A percentile compares a stretch with the other conserved stretches of the same genome.
phyloP scores from a whole-genome alignment of 2,113 vertebrate genomes.

The Nothoprocta perdicaria region DNA sequence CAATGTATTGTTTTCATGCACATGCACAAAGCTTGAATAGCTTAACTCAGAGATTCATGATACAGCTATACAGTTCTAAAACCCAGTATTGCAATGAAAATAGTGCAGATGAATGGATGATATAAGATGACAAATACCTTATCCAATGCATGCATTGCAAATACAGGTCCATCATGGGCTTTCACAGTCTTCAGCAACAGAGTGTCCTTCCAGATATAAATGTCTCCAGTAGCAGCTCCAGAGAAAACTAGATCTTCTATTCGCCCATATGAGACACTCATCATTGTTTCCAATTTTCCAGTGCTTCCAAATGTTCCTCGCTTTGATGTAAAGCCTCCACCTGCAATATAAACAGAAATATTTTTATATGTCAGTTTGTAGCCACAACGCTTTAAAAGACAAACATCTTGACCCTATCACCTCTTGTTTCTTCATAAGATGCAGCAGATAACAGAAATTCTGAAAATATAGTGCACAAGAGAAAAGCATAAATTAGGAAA shows the following conservation, averaged over 20 bases:
- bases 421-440: not conserved
- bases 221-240: slow-evolving; percentile 92
- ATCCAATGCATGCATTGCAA: slow-evolving; percentile 96
- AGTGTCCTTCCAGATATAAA: slow-evolving; percentile 95
- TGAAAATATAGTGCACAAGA: not conserved
- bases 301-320: slow-evolving; percentile 89
- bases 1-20: not conserved
- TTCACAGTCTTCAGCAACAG: slow-evolving; percentile 92
- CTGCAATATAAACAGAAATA: slow-evolving; percentile 67
- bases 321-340: slow-evolving; percentile 93
- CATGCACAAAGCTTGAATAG: not conserved
- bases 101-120: not conserved
- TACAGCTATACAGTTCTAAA: not conserved
- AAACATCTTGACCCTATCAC: not conserved
- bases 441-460: fast-evolving
- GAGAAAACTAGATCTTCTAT: slow-evolving; percentile 93
- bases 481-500: not conserved
- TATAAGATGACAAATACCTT: slow-evolving; percentile 80
- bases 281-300: slow-evolving; percentile 94
- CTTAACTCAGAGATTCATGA: fast-evolving
- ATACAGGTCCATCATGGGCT: slow-evolving; percentile 95
- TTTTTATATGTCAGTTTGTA: not conserved
- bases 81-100: not conserved
- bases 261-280: slow-evolving; percentile 92
- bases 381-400: not conserved